Conservation (phyloP, 2,888 invertebrate genomes). For the Odiellus spinosus region DNA sequence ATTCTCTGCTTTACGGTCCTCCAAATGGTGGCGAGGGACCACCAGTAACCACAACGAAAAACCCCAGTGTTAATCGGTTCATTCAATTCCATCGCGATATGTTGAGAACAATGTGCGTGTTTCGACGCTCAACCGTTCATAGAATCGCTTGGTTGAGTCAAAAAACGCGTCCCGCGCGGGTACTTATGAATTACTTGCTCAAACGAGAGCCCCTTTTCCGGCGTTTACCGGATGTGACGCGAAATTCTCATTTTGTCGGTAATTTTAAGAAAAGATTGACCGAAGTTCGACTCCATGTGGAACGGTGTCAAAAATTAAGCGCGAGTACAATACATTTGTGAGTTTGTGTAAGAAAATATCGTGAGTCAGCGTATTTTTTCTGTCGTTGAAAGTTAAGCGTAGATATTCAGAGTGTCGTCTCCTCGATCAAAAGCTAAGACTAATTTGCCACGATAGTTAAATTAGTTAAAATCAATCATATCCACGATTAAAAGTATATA, state of each 20-base stretch:
- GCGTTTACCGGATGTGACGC: neutral
- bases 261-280: neutral
- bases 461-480: too few species aligned
- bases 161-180: constrained; percentile 13
- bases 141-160: constrained; percentile 14
- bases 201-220: constrained; percentile 21
- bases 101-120: constrained; percentile 28
- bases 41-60: neutral
- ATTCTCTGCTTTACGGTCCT: constrained; percentile 25
- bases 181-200: constrained; percentile 18
- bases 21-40: constrained; percentile 9
- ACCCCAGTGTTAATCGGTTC: constrained; percentile 19
- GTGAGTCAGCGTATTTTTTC: too few species aligned
- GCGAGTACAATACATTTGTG: too few species aligned
- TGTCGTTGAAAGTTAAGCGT: too few species aligned
- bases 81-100: constrained; percentile 25
- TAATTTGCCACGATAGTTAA: too few species aligned
- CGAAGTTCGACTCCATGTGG: neutral
- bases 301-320: neutral
- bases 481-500: too few species aligned
- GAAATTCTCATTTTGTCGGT: neutral
- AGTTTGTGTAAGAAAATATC: too few species aligned
- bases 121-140: constrained; percentile 24
- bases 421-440: too few species aligned
- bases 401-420: too few species aligned